These are phyloP conservation scores for Holothuria leucospilota DNA, from an alignment of 53 echinoderm and acorn worm genomes.

Conservation along the genomic window DNA sequence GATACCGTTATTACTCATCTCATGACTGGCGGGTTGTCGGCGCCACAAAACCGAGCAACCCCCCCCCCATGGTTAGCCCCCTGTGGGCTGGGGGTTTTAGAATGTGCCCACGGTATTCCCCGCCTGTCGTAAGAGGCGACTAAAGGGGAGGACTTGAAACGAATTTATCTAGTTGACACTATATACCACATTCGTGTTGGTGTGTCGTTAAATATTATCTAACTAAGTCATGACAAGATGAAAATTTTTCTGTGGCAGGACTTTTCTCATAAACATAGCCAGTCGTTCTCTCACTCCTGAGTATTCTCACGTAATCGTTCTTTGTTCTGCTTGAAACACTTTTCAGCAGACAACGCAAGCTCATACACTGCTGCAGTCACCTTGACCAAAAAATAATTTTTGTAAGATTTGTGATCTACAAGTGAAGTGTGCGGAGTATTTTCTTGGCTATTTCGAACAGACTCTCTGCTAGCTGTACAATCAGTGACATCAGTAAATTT, in stretches of 20 bases:
- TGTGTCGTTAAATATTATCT: too few species aligned
- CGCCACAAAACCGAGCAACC: too few species aligned
- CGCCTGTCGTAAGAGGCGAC: too few species aligned
- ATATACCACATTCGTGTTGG: too few species aligned
- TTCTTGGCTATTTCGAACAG: not conserved
- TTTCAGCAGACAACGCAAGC: slow-evolving; percentile 2
- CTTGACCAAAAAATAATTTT: not conserved
- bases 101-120: too few species aligned
- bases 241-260: not conserved
- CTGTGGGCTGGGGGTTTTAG: too few species aligned
- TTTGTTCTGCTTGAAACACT: slow-evolving; percentile 12
- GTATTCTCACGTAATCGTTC: not conserved
- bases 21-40: too few species aligned
- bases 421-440: not conserved
- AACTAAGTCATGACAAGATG: too few species aligned
- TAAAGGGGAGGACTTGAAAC: too few species aligned
- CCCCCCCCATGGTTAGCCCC: too few species aligned
- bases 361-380: slow-evolving; percentile 7
- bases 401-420: not conserved
- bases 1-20: too few species aligned
- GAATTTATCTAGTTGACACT: too few species aligned
- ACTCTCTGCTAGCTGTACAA: not conserved
- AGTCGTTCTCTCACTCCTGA: not conserved
- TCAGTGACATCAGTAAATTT: not conserved
- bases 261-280: not conserved